These are phyloP conservation scores for Pelusios castaneus DNA, from an alignment of 2,113 vertebrate species.

Conservation along the genomic window DNA sequence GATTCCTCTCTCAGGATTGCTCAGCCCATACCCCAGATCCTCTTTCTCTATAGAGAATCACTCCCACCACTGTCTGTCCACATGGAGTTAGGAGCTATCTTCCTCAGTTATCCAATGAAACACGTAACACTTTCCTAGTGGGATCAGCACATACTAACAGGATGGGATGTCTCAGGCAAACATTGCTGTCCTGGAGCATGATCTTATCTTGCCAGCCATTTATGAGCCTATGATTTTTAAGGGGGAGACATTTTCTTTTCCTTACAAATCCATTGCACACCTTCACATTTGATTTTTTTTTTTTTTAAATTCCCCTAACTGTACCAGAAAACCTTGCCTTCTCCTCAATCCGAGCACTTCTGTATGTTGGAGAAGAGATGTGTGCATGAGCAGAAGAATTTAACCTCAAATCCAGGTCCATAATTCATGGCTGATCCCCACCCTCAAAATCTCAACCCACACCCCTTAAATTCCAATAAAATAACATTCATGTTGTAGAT, in stretches of 20 bases:
- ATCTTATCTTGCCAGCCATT: neutral
- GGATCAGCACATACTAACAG: neutral
- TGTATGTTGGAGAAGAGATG: neutral
- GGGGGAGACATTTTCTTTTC: neutral
- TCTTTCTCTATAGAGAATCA: neutral
- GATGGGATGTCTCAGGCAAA: neutral
- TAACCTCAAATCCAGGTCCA: neutral
- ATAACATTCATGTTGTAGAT: neutral
- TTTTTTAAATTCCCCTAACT: neutral
- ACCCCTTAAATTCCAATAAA: neutral
- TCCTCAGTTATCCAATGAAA: neutral
- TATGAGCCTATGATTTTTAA: neutral
- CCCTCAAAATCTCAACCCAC: neutral
- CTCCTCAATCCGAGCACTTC: neutral
- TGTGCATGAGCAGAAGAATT: neutral
- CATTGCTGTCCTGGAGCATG: neutral
- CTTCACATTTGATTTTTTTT: neutral
- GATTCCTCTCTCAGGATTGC: neutral
- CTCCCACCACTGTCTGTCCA: neutral
- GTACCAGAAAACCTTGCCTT: neutral
- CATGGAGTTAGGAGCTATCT: neutral
- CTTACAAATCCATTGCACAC: neutral
- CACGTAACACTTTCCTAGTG: neutral
- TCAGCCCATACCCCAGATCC: neutral
- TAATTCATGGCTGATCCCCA: neutral